Percentiles rank a stretch among this genome's conserved stretches.
phyloP scores from a whole-genome alignment of 2,888 invertebrate genomes.

The Plutella xylostella region DNA sequence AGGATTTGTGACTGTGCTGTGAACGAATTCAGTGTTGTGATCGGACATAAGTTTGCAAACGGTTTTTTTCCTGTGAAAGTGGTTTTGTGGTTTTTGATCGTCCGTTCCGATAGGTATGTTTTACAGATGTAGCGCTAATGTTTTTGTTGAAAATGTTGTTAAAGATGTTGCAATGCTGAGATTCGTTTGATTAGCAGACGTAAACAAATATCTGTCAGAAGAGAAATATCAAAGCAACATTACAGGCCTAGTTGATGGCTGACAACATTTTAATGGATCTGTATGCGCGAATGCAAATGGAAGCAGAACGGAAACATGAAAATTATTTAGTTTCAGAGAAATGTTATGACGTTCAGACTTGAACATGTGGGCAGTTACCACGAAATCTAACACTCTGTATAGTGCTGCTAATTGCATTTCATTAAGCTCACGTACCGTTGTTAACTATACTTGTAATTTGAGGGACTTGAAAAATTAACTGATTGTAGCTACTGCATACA shows the following conservation, averaged over 20 bases:
- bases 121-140: slow-evolving; percentile 23
- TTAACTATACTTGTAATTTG: too few species aligned
- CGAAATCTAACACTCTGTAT: slow-evolving; percentile 23
- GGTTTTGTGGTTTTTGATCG: slow-evolving; percentile 36
- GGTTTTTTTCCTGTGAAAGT: slow-evolving; percentile 34
- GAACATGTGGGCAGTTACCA: slow-evolving; percentile 24
- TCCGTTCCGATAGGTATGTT: slow-evolving; percentile 32
- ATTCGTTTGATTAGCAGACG: slow-evolving; percentile 55
- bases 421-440: too few species aligned
- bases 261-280: slow-evolving; percentile 46
- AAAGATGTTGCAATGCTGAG: slow-evolving; percentile 41
- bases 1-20: slow-evolving; percentile 49
- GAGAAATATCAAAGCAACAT: slow-evolving; percentile 39
- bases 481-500: too few species aligned
- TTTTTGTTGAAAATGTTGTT: slow-evolving; percentile 29
- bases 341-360: slow-evolving; percentile 31
- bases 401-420: too few species aligned
- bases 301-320: slow-evolving; percentile 45
- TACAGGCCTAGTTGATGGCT: slow-evolving; percentile 33
- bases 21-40: slow-evolving; percentile 30
- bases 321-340: slow-evolving; percentile 45
- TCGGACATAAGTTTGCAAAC: slow-evolving; percentile 18
- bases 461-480: too few species aligned
- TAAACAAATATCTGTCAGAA: slow-evolving; percentile 51
- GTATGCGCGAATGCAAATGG: slow-evolving; percentile 29